phyloP scores from a whole-genome alignment of 30 jellyfish, hydroid and myxozoan genomes.

The Pelagia noctiluca region DNA sequence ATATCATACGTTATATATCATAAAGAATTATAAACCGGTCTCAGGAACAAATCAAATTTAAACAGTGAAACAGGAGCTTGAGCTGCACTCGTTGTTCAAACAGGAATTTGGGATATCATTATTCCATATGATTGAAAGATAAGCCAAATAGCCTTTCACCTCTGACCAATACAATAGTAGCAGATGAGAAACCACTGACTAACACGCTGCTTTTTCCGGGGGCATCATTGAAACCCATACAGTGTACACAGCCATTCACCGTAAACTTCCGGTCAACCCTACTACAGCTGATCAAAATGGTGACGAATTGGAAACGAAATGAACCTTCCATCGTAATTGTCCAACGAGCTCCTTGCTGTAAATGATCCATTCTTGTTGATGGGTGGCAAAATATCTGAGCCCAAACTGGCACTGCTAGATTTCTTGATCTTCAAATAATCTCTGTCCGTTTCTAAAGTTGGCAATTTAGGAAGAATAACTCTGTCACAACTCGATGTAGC shows the following conservation, averaged over 20 bases:
- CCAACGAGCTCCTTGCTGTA: not conserved
- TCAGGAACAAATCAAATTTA: too few species aligned
- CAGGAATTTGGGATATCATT: too few species aligned
- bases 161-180: too few species aligned
- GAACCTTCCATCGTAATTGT: not conserved
- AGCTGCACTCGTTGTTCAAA: too few species aligned
- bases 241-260: not conserved
- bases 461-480: not conserved
- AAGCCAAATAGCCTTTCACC: too few species aligned
- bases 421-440: not conserved
- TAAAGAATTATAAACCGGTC: too few species aligned
- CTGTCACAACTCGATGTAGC: not conserved
- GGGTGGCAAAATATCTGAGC: constrained; percentile 6
- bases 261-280: not conserved
- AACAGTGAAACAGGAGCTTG: too few species aligned
- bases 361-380: not conserved
- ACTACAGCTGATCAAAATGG: constrained; percentile 1
- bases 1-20: too few species aligned
- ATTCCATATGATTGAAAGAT: too few species aligned
- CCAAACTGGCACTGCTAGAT: not conserved
- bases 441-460: not conserved
- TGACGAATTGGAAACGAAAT: not conserved
- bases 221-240: not conserved
- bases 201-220: not conserved
- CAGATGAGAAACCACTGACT: constrained; percentile 1